Evolutionary conservation across 2,888 invertebrate genomes (phyloP).

Genomic region (Limnephilus rhombicus): DNA sequence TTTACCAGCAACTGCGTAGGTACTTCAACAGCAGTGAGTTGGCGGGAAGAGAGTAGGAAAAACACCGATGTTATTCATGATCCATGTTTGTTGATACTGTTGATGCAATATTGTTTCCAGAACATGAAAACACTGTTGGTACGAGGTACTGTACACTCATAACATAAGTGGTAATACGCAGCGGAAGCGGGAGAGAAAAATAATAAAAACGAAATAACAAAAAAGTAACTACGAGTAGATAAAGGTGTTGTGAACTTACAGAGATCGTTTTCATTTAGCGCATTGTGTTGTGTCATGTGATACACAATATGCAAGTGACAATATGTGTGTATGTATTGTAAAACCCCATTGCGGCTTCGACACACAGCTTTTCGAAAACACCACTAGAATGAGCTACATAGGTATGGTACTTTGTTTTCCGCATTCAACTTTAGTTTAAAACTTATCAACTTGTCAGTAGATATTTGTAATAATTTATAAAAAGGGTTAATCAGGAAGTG

Average conservation of each 20-base stretch:
- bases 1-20: neutral
- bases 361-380: neutral
- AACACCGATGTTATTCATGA: neutral
- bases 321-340: neutral
- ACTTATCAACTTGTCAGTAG: neutral
- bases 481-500: neutral
- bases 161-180: neutral
- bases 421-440: neutral
- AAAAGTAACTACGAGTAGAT: neutral
- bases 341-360: neutral
- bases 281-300: neutral
- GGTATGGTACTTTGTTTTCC: neutral
- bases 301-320: neutral
- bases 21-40: neutral
- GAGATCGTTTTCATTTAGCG: neutral
- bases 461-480: neutral
- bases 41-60: conserved; percentile 3
- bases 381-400: neutral
- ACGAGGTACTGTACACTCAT: neutral
- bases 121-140: neutral
- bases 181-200: conserved; percentile 31
- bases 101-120: neutral
- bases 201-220: neutral
- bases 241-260: neutral
- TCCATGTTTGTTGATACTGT: neutral